Percentiles rank a stretch among this genome's conserved stretches.
These are phyloP conservation scores for Leuctra nigra DNA, from an alignment of 2,888 invertebrate species.

Conservation along the genomic window DNA sequence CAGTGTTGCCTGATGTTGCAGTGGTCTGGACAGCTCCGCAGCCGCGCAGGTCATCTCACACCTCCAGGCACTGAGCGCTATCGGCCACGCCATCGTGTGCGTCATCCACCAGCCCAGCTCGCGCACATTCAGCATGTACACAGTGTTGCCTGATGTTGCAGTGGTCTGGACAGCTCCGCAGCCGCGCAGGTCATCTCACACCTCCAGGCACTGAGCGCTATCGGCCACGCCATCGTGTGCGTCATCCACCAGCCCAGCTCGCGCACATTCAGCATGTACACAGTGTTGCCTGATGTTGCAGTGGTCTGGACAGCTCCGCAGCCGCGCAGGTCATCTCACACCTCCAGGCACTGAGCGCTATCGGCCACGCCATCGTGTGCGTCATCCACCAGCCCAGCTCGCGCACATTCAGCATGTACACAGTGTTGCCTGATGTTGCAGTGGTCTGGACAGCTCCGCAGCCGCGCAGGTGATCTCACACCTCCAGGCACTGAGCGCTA, in stretches of 20 bases:
- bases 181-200: no score
- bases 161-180: conserved; percentile 59
- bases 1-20: conserved; percentile 55
- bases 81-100: conserved; percentile 64
- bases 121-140: conserved; percentile 63
- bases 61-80: conserved; percentile 53
- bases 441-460: conserved; percentile 57
- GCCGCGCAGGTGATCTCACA: conserved; percentile 59
- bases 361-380: conserved; percentile 64
- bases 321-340: conserved; percentile 55
- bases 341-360: conserved; percentile 53
- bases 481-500: conserved; percentile 53
- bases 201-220: conserved; percentile 53
- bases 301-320: no score
- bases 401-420: conserved; percentile 63
- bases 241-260: conserved; percentile 78
- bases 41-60: conserved; percentile 59
- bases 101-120: conserved; percentile 78
- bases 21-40: conserved; percentile 57
- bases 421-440: conserved; percentile 55
- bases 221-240: conserved; percentile 64
- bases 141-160: conserved; percentile 55
- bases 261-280: conserved; percentile 63
- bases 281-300: no score
- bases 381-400: conserved; percentile 78